Evolutionary conservation across 1,140 invertebrate species (phyloP), one percentile per base, ranked within the genome.

Genomic region (Temnothorax nylanderi): DNA sequence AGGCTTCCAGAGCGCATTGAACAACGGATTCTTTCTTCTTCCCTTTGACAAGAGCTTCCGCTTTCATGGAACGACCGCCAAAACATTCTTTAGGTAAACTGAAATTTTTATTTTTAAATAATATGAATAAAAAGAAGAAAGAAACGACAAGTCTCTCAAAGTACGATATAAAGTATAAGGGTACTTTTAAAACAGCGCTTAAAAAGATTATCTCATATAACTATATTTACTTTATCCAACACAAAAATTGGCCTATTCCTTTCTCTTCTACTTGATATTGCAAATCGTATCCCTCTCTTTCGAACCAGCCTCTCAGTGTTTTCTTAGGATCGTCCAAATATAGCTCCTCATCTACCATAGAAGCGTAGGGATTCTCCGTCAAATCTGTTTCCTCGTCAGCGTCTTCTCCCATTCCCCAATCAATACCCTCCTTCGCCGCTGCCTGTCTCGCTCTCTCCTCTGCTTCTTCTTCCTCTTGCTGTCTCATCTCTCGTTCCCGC

Each of bases 311-410:
- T 89, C 98, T 95, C 6, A 99, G 94, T 2, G 98, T 98, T 94
- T 99, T 99, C 94, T 99, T 99, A 0, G 99, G 99, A 96, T 99
- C 99, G 76, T 98, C 97, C 37, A 99, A 95, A 94, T 98, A 99
- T 6, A 99, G 93, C 88, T 99, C 98, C 94, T 99, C 98, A 94
- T 99, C 98, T 64, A 96, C 96, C 0, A 97, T 96, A 69, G 96
- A 95, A 0, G 98, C 98, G 94, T 97, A 99, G 1, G 98, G 98
- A 95, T 99, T 99, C 72, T 98, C 97, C 3, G 96, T 94, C 10
- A 98, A 92, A 94, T 98, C 98, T 0, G 97, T 96, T 91, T 98
- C 98, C 92, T 98, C 98, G 85, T 98, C 98, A 0, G 98, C 98
- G 94, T 99, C 98, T 85, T 98, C 98, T n/a, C 97, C 97, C 97